Conservation (phyloP, 1,140 invertebrate genomes). For the Odontomachus brunneus region DNA sequence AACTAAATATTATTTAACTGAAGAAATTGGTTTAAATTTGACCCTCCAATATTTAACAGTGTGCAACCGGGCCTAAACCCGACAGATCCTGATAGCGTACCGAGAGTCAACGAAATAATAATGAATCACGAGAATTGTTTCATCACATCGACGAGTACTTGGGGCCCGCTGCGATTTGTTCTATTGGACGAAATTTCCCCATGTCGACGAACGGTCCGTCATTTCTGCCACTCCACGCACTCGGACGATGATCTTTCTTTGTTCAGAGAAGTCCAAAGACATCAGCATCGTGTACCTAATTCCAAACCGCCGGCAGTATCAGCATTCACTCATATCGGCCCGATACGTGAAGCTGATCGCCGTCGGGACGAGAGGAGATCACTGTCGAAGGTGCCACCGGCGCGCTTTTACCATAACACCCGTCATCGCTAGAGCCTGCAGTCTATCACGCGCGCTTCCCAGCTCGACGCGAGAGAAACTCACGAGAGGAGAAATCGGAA, state of each 20-base stretch:
- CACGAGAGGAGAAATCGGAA: conserved; percentile 48
- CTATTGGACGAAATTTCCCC: background rate
- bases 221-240: background rate
- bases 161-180: no score
- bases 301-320: conserved; percentile 71
- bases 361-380: conserved; percentile 64
- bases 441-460: conserved; percentile 33
- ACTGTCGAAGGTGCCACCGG: conserved; percentile 45
- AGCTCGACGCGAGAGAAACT: conserved; percentile 28
- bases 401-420: conserved; percentile 42
- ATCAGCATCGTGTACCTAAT: conserved; percentile 71
- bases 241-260: conserved; percentile 24
- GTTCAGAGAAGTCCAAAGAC: conserved; percentile 71
- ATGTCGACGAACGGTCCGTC: background rate
- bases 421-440: conserved; percentile 48
- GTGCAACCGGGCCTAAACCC: no score
- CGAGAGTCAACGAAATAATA: no score
- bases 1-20: no score
- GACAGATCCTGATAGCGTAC: no score
- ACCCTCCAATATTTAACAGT: no score
- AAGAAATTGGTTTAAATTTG: no score
- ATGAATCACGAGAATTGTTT: no score
- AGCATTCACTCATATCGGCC: conserved; percentile 74
- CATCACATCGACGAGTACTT: no score
- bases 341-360: conserved; percentile 57